Base-by-base conservation (phyloP, 1,140 invertebrate genomes). In the Daktulosphaira vitifoliae region DNA sequence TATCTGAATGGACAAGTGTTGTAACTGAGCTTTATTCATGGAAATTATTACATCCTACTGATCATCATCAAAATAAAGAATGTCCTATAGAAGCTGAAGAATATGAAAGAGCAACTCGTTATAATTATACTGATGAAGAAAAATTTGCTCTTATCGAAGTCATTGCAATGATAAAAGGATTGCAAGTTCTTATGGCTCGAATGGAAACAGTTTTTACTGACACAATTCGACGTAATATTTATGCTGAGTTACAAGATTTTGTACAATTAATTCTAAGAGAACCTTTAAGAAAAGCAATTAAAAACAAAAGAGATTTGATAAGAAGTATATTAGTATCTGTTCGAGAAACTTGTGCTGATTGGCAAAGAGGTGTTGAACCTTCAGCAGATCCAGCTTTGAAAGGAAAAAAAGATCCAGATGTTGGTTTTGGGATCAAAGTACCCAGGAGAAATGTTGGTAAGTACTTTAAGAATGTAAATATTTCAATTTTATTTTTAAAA, bases 121-220 rank as follows among this genome's bases (percentile, higher is more conserved):
- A 98, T 77, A 99, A 99, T 78, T 99, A 99, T 74, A 90, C 87
- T 8, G 88, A 90, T 23, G 92, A 96, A 72, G 97, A 99, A 78
- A 99, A 99, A 75, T 96, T 96, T 78, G 95, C 95, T 6, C 78
- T 99, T 39, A 96, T 99, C 69, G 95, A 99, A 80, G 90, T 98
- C 16, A 97, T 99, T 70, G 93, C 96, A 0, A 98, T 99, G 95
- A 97, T 99, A 69, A 99, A 99, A 79, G 95, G 96, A 2, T 80
- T 99, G 8, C 96, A 99, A 78, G 90, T 96, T 33, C 77, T 99
- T 42, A 95, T 99, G 90, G 88, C 92, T 5, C 80, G 95, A 50
- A 98, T 99, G 85, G 96, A 99, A 79, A 93, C 92, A 0, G 92
- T 97, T 1, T 95, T 99, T 73, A 92, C 92, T 33, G 94, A 98